Evolutionary conservation across 2,888 invertebrate species (phyloP), one percentile per base, ranked within the genome.

Genomic region (Gonocerus acuteangulatus): DNA sequence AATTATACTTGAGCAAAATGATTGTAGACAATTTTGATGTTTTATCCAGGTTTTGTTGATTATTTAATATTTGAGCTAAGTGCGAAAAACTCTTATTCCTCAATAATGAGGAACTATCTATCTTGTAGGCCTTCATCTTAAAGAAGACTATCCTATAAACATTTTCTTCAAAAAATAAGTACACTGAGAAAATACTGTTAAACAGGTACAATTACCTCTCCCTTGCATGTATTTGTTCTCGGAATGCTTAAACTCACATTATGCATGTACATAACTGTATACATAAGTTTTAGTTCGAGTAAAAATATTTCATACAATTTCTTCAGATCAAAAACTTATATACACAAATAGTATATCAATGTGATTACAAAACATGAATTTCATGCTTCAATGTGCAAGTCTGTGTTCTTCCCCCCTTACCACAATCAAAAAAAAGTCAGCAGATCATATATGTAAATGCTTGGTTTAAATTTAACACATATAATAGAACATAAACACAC

Each of bases 151-250:
- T 65, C 62, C 61, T 65, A 65, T 56, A 60, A 45, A 52, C 34
- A 45, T 63, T 58, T 59, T 56, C 48, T 63, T 60, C 56, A 56
- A 56, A 63, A 65, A 61, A 60, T 58, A 60, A 58, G 63, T 65
- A 63, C 59, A 63, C 61, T 61, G 65, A 63, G 61, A 58, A 62
- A 65, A 65, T 65, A 65, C 65, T 65, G 65, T 61, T 63, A 52
- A 63, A 61, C 65, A 65, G 65, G 65, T 65, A 65, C 65, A 63
- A 54, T 64, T 62, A 44, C 48, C 58, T 48, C 60, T 49, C 44
- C 49, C 39, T 61, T 48, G 61, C 19, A 51, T 36, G 52, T 59
- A 44, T 58, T 18, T 19, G 48, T 51, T n/a, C 36, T 48, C 51
- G 59, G 62, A 62, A 62, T 62, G 62, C 58, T 59, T 59, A 19